A percentile compares a stretch with the other conserved stretches of the same genome.
Conservation (phyloP, 2,113 vertebrate species). For the Brachyistius frenatus region DNA sequence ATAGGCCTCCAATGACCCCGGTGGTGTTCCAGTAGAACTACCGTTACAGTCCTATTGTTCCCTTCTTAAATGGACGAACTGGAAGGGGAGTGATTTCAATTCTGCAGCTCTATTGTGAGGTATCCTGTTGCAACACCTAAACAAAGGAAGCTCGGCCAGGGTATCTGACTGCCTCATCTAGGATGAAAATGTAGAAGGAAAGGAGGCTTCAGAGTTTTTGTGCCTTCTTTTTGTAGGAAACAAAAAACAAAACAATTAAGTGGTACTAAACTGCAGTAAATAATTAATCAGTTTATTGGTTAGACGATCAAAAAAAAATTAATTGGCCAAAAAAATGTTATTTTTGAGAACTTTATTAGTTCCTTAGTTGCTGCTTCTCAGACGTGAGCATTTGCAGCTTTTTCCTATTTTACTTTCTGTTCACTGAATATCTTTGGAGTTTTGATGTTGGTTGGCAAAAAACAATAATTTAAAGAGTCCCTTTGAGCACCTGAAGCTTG, state of each 20-base stretch:
- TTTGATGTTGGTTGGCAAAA: background rate
- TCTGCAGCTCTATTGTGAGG: conserved; percentile 15
- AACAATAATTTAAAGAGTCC: background rate
- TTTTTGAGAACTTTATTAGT: no score
- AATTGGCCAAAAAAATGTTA: no score
- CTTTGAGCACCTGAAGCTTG: background rate
- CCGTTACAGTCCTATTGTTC: conserved; percentile 3
- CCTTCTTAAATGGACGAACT: background rate
- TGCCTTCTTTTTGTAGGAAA: background rate
- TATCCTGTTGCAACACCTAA: conserved; percentile 48
- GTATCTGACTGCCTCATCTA: background rate
- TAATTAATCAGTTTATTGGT: background rate
- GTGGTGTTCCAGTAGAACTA: background rate
- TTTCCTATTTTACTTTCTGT: no score
- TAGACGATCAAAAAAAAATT: no score
- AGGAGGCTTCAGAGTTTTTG: background rate
- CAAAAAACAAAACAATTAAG: background rate
- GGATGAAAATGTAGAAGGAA: background rate
- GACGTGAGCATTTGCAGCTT: background rate
- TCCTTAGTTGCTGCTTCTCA: background rate
- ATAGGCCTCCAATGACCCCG: background rate
- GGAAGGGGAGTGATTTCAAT: background rate
- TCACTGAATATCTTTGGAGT: background rate
- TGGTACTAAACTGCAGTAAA: background rate
- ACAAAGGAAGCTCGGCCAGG: conserved; percentile 21